Conservation (phyloP, 2,797 vertebrate species). For the Eurystomus glaucurus region DNA sequence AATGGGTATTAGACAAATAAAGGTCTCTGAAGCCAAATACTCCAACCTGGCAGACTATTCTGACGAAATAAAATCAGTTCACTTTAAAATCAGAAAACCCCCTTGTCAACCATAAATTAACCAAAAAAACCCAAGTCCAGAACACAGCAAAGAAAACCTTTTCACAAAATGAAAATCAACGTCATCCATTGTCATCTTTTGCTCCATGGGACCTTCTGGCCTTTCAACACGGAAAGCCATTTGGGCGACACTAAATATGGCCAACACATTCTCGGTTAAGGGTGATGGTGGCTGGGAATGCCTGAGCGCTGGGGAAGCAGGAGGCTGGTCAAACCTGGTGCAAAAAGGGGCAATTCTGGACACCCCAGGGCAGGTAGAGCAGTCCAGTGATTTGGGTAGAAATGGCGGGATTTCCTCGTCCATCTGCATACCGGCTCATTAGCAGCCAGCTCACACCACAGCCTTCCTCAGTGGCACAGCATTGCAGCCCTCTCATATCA, state of each 20-base stretch:
- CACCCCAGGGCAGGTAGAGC: background rate
- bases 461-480: background rate
- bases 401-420: background rate
- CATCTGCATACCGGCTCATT: background rate
- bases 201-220: background rate
- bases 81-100: background rate
- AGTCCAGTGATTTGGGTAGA: background rate
- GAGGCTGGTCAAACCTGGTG: background rate
- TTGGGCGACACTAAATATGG: background rate
- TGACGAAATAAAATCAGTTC: background rate
- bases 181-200: background rate
- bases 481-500: fast-evolving
- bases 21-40: background rate
- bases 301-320: fast-evolving
- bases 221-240: background rate
- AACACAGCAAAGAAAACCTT: background rate
- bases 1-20: background rate
- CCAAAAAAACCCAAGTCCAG: background rate
- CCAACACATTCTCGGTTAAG: background rate
- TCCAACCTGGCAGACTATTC: background rate
- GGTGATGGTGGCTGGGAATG: background rate
- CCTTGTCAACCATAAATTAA: background rate
- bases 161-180: background rate
- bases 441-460: background rate
- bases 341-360: background rate